Percentiles rank a stretch among this genome's conserved stretches.
phyloP scores from a whole-genome alignment of 2,888 invertebrate species.

The Drosophila paramelanica region DNA sequence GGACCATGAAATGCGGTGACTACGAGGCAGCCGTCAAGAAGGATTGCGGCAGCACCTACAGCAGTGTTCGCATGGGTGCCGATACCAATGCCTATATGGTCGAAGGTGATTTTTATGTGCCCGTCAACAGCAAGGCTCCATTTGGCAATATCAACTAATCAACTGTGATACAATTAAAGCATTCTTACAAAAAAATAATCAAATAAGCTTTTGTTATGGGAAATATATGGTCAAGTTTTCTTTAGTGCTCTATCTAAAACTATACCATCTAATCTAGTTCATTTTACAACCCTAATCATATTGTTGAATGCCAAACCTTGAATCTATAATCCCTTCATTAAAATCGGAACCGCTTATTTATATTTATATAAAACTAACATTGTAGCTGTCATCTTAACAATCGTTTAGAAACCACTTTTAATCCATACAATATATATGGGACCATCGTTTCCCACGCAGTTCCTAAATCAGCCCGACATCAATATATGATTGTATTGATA shows the following conservation, averaged over 20 bases:
- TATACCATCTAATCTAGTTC: constrained; percentile 4
- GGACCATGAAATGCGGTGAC: constrained; percentile 71
- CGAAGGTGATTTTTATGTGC: constrained; percentile 81
- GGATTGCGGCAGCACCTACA: constrained; percentile 68
- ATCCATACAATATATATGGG: constrained; percentile 1
- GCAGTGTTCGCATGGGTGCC: constrained; percentile 79
- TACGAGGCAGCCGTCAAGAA: constrained; percentile 69
- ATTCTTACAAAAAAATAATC: constrained; percentile 1
- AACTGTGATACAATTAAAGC: constrained; percentile 32
- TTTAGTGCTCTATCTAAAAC: constrained; percentile 1
- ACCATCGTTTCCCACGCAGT: constrained; percentile 16
- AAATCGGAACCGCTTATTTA: neutral
- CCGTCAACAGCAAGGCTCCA: constrained; percentile 80
- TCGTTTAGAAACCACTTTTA: constrained; percentile 16
- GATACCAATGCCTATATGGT: constrained; percentile 74
- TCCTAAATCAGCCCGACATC: constrained; percentile 26
- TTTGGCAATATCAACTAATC: constrained; percentile 71
- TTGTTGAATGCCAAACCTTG: constrained; percentile 37
- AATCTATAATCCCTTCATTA: neutral
- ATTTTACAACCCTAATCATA: constrained; percentile 6
- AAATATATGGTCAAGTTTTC: neutral
- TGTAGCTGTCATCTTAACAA: constrained; percentile 15
- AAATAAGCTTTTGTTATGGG: neutral
- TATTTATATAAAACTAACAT: neutral
- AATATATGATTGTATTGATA: constrained; percentile 18